phyloP scores from a whole-genome alignment of 2,113 vertebrate genomes.

The Rutilus rutilus region DNA sequence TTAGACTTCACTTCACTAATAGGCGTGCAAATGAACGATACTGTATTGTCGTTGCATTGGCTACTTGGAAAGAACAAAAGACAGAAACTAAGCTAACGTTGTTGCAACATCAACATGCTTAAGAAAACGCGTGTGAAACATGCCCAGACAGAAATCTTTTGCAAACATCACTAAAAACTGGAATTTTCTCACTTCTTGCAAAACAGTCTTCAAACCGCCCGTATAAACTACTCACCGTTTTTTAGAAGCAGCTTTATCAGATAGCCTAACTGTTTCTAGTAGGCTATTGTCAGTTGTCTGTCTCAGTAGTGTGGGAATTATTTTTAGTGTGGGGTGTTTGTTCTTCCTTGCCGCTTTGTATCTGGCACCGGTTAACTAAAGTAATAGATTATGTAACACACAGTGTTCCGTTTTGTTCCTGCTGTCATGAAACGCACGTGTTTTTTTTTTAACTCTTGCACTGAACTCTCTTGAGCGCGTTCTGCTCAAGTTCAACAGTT shows the following conservation, averaged over 20 bases:
- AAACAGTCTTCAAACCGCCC: background rate
- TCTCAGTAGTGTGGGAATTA: background rate
- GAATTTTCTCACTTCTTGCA: background rate
- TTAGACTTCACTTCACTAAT: background rate
- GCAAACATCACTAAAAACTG: background rate
- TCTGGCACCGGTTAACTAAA: background rate
- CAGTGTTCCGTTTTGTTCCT: background rate
- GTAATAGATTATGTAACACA: background rate
- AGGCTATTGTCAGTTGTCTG: background rate
- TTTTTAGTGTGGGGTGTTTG: background rate
- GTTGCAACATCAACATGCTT: background rate
- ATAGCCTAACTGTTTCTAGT: background rate
- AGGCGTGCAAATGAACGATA: background rate
- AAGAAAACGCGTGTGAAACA: background rate
- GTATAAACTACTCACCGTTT: background rate
- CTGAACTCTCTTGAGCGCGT: too few relatives aligned
- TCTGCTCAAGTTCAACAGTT: too few relatives aligned
- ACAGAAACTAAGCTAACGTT: background rate
- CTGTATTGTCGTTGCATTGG: background rate
- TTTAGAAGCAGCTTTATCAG: background rate
- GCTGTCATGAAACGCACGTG: too few relatives aligned
- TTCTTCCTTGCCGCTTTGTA: background rate
- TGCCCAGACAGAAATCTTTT: background rate
- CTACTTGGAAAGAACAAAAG: background rate
- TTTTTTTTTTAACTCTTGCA: too few relatives aligned